phyloP scores from a whole-genome alignment of 1,140 invertebrate species.

The Chironomus striatipennis region DNA sequence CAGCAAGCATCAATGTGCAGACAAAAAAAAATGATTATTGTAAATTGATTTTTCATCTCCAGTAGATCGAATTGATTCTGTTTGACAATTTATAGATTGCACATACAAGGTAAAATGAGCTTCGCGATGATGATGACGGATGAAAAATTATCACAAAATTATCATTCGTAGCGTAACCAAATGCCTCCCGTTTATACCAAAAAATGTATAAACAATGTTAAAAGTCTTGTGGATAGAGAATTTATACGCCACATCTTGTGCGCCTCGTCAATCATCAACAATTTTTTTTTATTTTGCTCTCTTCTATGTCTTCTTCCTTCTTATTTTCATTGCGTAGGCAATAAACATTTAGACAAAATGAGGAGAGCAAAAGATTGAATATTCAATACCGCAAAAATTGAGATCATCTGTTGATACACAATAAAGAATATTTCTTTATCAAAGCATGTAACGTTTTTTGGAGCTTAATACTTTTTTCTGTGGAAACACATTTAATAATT shows the following conservation, averaged over 20 bases:
- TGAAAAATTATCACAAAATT: conserved; percentile 10
- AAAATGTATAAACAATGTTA: neutral
- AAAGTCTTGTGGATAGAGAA: neutral
- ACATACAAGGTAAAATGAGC: no score
- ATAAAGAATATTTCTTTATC: conserved; percentile 13
- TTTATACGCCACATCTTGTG: neutral
- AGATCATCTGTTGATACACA: conserved; percentile 22
- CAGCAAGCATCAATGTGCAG: no score
- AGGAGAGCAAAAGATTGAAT: neutral
- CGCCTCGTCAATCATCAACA: conserved; percentile 11
- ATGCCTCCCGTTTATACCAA: neutral
- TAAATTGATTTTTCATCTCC: no score
- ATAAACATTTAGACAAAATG: neutral
- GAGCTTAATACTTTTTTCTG: no score
- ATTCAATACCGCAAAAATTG: conserved; percentile 15
- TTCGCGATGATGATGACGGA: neutral
- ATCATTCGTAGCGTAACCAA: neutral
- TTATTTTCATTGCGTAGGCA: neutral
- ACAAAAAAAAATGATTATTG: no score
- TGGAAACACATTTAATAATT: no score
- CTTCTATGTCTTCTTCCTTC: neutral
- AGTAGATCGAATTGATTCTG: no score
- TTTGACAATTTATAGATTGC: no score
- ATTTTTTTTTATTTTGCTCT: neutral
- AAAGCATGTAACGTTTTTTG: neutral